Evolutionary conservation across 1,140 invertebrate species (phyloP).

Genomic region (Propsilocerus akamusi): DNA sequence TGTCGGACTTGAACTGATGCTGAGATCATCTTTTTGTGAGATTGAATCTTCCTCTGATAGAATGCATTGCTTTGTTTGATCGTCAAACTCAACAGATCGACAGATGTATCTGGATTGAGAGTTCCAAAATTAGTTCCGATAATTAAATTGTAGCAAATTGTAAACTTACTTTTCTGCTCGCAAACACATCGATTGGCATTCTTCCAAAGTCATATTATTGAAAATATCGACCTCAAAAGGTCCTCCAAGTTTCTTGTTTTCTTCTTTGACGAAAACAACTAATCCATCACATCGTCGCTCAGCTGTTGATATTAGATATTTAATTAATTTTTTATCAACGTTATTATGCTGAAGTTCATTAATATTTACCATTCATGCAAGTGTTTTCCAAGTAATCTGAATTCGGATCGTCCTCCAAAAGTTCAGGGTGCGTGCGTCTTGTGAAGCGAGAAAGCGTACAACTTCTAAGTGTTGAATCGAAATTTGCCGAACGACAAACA

Average conservation of each 20-base stretch:
- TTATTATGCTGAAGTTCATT: neutral
- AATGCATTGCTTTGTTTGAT: slow-evolving; percentile 63
- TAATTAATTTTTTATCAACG: slow-evolving; percentile 5
- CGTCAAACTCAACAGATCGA: slow-evolving; percentile 76
- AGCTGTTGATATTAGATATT: slow-evolving; percentile 29
- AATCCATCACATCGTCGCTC: slow-evolving; percentile 69
- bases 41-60: slow-evolving; percentile 78
- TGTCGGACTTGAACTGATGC: slow-evolving; percentile 55
- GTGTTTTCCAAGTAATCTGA: slow-evolving; percentile 83
- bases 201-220: slow-evolving; percentile 62
- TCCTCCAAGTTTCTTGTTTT: slow-evolving; percentile 67
- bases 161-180: slow-evolving; percentile 48
- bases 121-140: slow-evolving; percentile 5
- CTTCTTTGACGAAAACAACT: slow-evolving; percentile 72
- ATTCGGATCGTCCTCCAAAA: slow-evolving; percentile 65
- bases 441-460: slow-evolving; percentile 58
- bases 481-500: slow-evolving; percentile 70
- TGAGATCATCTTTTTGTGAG: slow-evolving; percentile 67
- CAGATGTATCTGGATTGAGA: slow-evolving; percentile 50
- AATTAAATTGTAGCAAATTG: slow-evolving; percentile 10
- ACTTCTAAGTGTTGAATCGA: slow-evolving; percentile 49
- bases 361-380: slow-evolving; percentile 56
- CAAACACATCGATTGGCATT: slow-evolving; percentile 64
- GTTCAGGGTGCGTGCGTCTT: slow-evolving; percentile 61
- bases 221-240: slow-evolving; percentile 76